Base-by-base conservation (phyloP, 2,113 vertebrate genomes). In the Talpa occidentalis region DNA sequence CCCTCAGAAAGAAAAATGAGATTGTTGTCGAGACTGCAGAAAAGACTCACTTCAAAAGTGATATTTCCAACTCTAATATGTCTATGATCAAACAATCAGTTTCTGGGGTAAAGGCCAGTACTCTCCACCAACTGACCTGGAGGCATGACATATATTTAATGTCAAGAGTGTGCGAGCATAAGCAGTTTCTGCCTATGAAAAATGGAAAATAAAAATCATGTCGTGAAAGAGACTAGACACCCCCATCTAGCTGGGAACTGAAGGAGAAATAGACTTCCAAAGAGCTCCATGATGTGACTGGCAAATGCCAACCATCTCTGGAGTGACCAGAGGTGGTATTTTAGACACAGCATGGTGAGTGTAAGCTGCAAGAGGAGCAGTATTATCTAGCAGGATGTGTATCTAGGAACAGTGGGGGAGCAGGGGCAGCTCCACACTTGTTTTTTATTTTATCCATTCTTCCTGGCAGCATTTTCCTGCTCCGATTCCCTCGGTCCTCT, bases 41-140 rank as follows among this genome's bases (percentile, higher is more conserved):
- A 82, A 95, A 84, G 88, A 94, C 85, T 81, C 88, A 64, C 92
- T 94, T 91, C 62, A 24, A 74, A 95, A 78, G 92, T 92, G 94
- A n/a, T 93, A 88, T 94, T 97, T 74, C 95, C 67, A 92, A 84
- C 67, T 93, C 85, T 90, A 94, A 94, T 95, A 93, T 94, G 72
- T 88, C 92, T 95, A n/a, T 88, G 84, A 97, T 96, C 96, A 95
- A 88, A 90, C 93, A 94, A 90, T 94, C 76, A 79, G 90, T 69
- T 91, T 92, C 90, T 93, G 59, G 90, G 80, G 64, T 72, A 94
- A 96, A 97, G 95, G 94, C 84, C 81, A 78, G 76, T 67, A 40
- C 76, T 93, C 87, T 35, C 76, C 15, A 47, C 56, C 7, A 40
- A 73, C 84, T 90, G 95, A 93, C 94, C 90, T 78, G 77, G 94